Evolutionary conservation across 2,797 vertebrate genomes (phyloP), one percentile per base, ranked within the genome.

Genomic region (Gouania willdenowi): DNA sequence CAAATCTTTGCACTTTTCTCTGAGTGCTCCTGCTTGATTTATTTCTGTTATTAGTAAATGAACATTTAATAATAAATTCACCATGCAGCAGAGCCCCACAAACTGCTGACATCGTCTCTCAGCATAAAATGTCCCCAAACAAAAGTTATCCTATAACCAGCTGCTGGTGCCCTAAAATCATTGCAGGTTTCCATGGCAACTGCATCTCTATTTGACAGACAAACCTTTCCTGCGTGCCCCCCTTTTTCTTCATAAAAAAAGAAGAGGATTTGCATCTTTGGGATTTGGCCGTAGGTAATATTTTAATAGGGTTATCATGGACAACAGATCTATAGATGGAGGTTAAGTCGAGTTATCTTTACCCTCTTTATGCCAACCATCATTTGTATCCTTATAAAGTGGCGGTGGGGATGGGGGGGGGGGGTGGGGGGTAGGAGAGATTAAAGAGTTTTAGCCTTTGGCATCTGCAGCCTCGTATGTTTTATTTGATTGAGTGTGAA

Each of bases 161-260:
- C 29, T 55, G 64, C 55, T 24, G 69, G 73, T 64, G 64, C 72
- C 60, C 66, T 43, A 75, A 82, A 76, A 75, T 59, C 75, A 78
- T 68, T 50, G 44, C 4, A 12, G 41, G 86, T 88, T 88, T 58
- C 82, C 83, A 83, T 59, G 81, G 85, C 78, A 88, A 87, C 86
- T 74, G 61, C 68, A 53, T 66, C 53, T 66, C 56, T 55, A 42
- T 59, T 61, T 79, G 66, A 72, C 63, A 61, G 63, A 44, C 66
- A 71, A 64, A 52, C 71, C 59, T 24, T n/a, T 50, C 56, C 52
- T n/a, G 5, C 26, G 36, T 16, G 2, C 34, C 26, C 46, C 30
- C 14, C 16, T 36, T 36, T n/a, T 38, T 58, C 10, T 28, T 11
- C 31, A 8, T 6, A 16, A 29, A 34, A 12, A 49, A 61, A 67